Evolutionary conservation across 2,888 invertebrate species (phyloP).

Genomic region (Eueremaeus valkanovi): DNA sequence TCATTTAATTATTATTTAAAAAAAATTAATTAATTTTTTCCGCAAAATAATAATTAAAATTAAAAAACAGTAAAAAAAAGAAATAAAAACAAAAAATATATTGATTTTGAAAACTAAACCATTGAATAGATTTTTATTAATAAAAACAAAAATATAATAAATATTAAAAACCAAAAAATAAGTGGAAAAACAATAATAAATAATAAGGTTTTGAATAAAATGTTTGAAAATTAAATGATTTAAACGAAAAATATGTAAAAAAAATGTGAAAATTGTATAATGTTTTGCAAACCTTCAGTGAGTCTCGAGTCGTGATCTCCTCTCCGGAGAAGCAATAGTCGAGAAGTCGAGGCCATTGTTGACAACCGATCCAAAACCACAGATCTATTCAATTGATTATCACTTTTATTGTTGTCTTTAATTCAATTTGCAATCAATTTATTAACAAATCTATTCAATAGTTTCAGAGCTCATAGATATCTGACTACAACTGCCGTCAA

Average conservation of each 20-base stretch:
- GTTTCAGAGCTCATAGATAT: too few species aligned
- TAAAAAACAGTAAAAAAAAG: not conserved
- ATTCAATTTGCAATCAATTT: not conserved
- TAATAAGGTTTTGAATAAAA: too few species aligned
- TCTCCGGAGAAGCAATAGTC: slow-evolving; percentile 8
- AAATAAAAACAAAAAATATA: not conserved
- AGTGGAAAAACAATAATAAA: too few species aligned
- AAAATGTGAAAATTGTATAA: not conserved
- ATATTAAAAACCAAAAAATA: too few species aligned
- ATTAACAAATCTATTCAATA: not conserved
- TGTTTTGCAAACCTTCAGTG: slow-evolving; percentile 4
- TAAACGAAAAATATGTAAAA: not conserved
- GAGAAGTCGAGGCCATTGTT: slow-evolving; percentile 1
- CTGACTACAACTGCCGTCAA: too few species aligned
- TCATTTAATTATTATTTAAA: not conserved
- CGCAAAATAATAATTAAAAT: not conserved
- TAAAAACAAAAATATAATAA: too few species aligned
- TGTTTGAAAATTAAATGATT: too few species aligned
- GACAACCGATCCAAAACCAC: too few species aligned
- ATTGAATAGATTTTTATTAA: too few species aligned
- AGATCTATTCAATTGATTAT: too few species aligned
- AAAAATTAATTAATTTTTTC: not conserved
- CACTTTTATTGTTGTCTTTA: too few species aligned
- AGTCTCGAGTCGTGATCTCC: slow-evolving; percentile 16
- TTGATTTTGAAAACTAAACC: too few species aligned